A percentile compares a stretch with the other conserved stretches of the same genome.
phyloP scores from a whole-genome alignment of 2,113 vertebrate species.

The Chlamydotis undulata region DNA sequence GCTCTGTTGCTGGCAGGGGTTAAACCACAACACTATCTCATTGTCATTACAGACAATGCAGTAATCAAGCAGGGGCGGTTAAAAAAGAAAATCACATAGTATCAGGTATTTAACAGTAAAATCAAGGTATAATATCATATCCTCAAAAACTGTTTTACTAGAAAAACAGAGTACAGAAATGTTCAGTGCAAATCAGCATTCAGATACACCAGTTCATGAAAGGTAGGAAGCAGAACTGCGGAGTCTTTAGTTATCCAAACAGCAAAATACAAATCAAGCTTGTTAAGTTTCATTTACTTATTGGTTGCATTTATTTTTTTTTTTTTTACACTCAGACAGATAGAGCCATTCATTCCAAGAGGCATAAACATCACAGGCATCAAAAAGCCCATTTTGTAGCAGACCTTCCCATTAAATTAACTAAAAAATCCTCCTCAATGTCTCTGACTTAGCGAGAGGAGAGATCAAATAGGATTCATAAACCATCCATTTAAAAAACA shows the following conservation, averaged over 20 bases:
- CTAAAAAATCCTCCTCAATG: not conserved
- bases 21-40: not conserved
- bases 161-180: not conserved
- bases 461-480: not conserved
- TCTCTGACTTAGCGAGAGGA: not conserved
- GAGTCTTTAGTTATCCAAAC: not conserved
- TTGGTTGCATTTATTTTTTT: too few relatives aligned
- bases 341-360: not conserved
- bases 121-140: not conserved
- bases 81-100: not conserved
- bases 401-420: not conserved
- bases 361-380: not conserved
- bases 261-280: not conserved
- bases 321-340: not conserved
- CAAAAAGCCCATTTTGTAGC: not conserved
- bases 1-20: too few relatives aligned
- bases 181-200: not conserved
- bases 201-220: not conserved
- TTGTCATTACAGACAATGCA: not conserved
- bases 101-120: not conserved
- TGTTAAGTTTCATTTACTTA: not conserved
- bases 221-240: not conserved
- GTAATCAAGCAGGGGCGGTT: not conserved
- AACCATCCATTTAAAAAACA: not conserved
- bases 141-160: not conserved